phyloP scores from a whole-genome alignment of 2,113 vertebrate species.

The Potamarius usumacintae region DNA sequence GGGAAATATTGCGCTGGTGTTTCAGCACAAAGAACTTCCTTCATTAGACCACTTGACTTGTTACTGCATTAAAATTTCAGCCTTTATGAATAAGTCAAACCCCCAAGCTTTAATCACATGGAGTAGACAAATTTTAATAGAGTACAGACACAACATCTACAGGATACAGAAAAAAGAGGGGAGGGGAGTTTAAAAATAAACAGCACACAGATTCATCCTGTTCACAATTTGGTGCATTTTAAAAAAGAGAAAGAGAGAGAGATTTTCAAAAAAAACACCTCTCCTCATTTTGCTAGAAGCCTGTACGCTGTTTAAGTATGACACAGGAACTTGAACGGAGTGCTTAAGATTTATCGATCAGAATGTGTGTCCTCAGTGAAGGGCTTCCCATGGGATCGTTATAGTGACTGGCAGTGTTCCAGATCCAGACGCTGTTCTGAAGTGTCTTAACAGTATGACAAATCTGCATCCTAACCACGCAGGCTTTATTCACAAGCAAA shows the following conservation, averaged over 20 bases:
- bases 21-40: slow-evolving; percentile 65
- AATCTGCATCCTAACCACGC: slow-evolving; percentile 75
- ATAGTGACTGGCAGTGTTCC: slow-evolving; percentile 68
- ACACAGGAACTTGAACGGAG: slow-evolving; percentile 54
- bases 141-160: not conserved
- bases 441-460: slow-evolving; percentile 72
- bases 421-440: slow-evolving; percentile 65
- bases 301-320: slow-evolving; percentile 58
- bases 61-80: slow-evolving; percentile 72
- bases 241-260: slow-evolving; percentile 44
- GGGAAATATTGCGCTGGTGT: slow-evolving; percentile 64
- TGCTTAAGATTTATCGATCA: slow-evolving; percentile 73
- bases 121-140: not conserved
- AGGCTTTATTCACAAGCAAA: slow-evolving; percentile 69
- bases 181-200: slow-evolving; percentile 44
- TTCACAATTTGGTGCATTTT: slow-evolving; percentile 47
- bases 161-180: not conserved
- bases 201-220: slow-evolving; percentile 60
- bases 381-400: slow-evolving; percentile 69
- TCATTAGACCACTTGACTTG: slow-evolving; percentile 69
- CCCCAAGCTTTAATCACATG: slow-evolving; percentile 64
- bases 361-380: slow-evolving; percentile 72
- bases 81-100: slow-evolving; percentile 73
- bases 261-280: not conserved
- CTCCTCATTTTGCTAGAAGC: not conserved